phyloP scores from a whole-genome alignment of 2,113 vertebrate genomes.

The Corynorhinus townsendii region DNA sequence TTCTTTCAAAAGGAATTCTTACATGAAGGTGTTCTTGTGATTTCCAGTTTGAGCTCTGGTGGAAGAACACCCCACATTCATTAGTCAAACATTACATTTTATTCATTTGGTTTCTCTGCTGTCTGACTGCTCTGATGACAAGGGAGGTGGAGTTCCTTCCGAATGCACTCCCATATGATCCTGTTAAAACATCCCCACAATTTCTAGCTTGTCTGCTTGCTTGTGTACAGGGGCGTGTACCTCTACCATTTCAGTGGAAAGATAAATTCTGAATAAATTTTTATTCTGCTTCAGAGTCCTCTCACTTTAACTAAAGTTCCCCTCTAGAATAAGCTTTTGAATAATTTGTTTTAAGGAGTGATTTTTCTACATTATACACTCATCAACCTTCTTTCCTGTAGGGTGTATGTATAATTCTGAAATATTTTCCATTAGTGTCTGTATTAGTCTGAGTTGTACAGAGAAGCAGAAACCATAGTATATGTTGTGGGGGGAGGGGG shows the following conservation, averaged over 20 bases:
- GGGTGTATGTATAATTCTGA: background rate
- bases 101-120: background rate
- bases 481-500: too few species aligned
- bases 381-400: background rate
- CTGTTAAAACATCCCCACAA: rapidly evolving
- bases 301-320: background rate
- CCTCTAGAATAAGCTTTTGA: background rate
- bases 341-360: background rate
- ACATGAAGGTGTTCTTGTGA: background rate
- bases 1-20: background rate
- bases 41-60: background rate
- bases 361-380: background rate
- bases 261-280: background rate
- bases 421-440: background rate
- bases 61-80: background rate
- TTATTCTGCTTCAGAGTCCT: background rate
- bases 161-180: background rate
- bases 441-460: background rate
- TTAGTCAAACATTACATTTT: background rate
- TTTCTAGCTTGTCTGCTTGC: background rate
- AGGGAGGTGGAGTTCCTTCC: background rate
- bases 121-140: background rate
- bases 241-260: background rate
- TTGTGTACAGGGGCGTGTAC: rapidly evolving
- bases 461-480: background rate